Base-by-base conservation (phyloP, 2,888 invertebrate genomes). In the Polymixis lichenea region DNA sequence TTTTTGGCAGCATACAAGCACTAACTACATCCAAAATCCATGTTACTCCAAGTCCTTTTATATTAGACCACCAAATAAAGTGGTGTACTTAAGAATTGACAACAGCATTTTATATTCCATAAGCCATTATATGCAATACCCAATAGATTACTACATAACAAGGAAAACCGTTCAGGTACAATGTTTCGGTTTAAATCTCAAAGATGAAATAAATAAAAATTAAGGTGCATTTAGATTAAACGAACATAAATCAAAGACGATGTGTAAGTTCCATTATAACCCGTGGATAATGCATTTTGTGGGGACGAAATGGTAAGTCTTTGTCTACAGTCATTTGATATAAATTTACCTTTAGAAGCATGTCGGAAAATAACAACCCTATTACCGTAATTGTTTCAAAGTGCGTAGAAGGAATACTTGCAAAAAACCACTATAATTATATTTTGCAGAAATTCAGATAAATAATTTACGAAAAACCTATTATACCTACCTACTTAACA, bases 131-230 rank as follows among this genome's bases (percentile, higher is more conserved):
- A 28, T 61, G 56, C 25, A 51, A 65, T 65, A 56, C 28, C 38
- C 46, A 69, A 32, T 38, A 43, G 25, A 58, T n/a, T 17, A 15
- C 17, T 49, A 28, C 46, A 25, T 53, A 55, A 62, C 65, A 70
- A 83, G 65, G 53, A 78, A 86, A 67, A 80, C 70, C 77, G 22
- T 69, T 84, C 84, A 83, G 86, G 86, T 85, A 86, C 77, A 80
- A 55, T 62, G 61, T 81, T 78, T 53, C 61, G 60, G 67, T 70
- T 73, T 58, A 69, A 56, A 66, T 69, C 15, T 66, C 38, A 55
- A n/a, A 38, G 13, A 43, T 66, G 28, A 62, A 53, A n/a, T 28
- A 28, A n/a, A 49, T 13, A 25, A 55, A 22, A 25, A 4, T 32
- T 11, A 56, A 28, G 17, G 11, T 49, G 51, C 17, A 2, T 49